Base-by-base conservation (phyloP, 2,797 vertebrate species). In the Phyllotis vaccarum region DNA sequence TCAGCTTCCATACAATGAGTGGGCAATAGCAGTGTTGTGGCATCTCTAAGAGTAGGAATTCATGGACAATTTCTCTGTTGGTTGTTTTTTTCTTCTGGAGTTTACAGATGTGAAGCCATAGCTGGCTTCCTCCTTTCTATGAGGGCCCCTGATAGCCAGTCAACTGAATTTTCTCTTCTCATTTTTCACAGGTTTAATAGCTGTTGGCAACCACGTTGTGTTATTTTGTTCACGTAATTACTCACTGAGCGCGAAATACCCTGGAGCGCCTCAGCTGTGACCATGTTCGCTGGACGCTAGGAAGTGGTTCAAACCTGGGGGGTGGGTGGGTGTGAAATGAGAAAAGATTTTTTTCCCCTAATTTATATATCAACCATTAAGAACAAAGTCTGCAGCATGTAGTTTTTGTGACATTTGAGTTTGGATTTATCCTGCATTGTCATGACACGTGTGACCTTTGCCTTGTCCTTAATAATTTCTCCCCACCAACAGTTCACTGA, bases 31-130 rank as follows among this genome's bases (percentile, higher is more conserved):
- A 96, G 83, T 29, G 7, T 60, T 88, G 43, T 56, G 79, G 31
- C 6, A 29, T 81, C 76, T 88, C 62, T 0, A 0, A 13, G 80
- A 81, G 43, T 89, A 62, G 86, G 66, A 49, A 94, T 64, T 70
- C 86, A 62, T 27, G 0, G 27, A 90, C 68, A 72, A 5, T 79
- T 95, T 96, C 89, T 70, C 2, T 86, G 96, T 81, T 80, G 78
- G 62, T 93, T 80, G 68, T 96, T 96, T 52, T 7, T 49, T 94
- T 89, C 58, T 90, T 89, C 1, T 6, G 66, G 43, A 58, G 80
- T 78, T 93, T 95, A 83, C 96, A 98, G 97, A 97, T 97, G 97
- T 96, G 95, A 95, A 97, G 16, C 80, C 95, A 95, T 98, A 98
- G 98, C 96, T 98, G 98, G 62, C 94, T 98, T 91, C 70, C 76